Evolutionary conservation across 2,113 vertebrate genomes (phyloP).

Genomic region (Maccullochella peelii): DNA sequence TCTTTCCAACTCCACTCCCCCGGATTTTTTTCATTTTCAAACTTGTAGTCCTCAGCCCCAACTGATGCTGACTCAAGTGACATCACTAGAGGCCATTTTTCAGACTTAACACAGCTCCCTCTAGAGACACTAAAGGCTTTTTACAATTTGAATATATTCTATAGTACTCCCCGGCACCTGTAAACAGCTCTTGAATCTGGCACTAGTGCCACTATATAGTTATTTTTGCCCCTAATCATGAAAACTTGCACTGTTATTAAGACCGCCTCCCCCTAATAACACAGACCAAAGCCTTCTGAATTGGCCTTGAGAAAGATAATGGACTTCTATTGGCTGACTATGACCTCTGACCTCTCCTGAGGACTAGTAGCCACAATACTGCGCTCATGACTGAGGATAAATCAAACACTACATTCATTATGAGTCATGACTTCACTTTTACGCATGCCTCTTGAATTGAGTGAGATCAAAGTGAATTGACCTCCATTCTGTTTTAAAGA

Average conservation of each 20-base stretch:
- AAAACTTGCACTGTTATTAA: neutral
- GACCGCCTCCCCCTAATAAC: neutral
- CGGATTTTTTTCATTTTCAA: neutral
- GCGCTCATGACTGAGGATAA: neutral
- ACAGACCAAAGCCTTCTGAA: neutral
- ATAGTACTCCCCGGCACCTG: neutral
- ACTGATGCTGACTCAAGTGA: neutral
- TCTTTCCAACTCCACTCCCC: neutral
- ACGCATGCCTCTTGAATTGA: constrained; percentile 8
- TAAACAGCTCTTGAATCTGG: neutral
- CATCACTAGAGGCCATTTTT: neutral
- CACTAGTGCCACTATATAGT: neutral
- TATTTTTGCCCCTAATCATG: neutral
- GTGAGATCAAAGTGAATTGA: constrained; percentile 23
- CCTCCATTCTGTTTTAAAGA: constrained; percentile 23
- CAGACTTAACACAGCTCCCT: neutral
- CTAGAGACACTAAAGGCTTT: neutral
- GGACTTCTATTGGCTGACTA: neutral
- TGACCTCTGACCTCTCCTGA: constrained; percentile 5
- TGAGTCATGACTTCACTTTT: neutral
- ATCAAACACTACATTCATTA: constrained; percentile 16
- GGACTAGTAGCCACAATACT: neutral
- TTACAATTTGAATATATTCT: neutral
- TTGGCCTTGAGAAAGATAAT: neutral
- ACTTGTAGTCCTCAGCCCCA: too few species aligned